Base-by-base conservation (phyloP, 2,797 vertebrate genomes). In the Antrozous pallidus region DNA sequence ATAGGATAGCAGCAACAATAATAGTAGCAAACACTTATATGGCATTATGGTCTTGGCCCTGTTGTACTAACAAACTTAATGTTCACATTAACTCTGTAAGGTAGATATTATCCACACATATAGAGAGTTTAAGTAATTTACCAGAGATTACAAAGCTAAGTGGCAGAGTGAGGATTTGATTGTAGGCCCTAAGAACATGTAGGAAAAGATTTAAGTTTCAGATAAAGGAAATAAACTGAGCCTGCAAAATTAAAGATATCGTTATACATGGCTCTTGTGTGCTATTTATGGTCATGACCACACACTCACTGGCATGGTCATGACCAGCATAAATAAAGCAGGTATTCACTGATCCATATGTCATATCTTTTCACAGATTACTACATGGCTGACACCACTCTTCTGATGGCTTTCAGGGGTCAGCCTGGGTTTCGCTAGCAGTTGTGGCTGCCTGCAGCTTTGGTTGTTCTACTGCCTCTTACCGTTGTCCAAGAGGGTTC, bases 91-190 rank as follows among this genome's bases (percentile, higher is more conserved):
- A 80, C 65, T 89, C 22, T 80, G 0, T 58, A n/a, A 75, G 56
- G 28, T 77, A 94, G 24, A 16, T 67, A 26, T 80, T 86, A 45
- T 94, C 84, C 45, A 47, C 49, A 82, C 70, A 79, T 69, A 95
- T 24, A 84, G n/a, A 91, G 45, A 93, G 51, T 91, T 95, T 83
- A 90, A 93, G 56, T 93, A 92, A 88, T 7, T 71, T 89, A 45
- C 4, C 47, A 78, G 42, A 95, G 4, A 40, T 85, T 81, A 91
- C 51, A 89, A 89, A 65, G n/a, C 61, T 94, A 91, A 95, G 16
- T 92, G 38, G 38, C 7, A 80, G 24, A 94, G 31, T 31, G 85
- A 74, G 28, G 42, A 90, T 95, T 94, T 94, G 38, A 86, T 83
- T 88, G 40, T 28, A 69, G 24, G 12, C 5, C 61, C 73, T 82